These are phyloP conservation scores for Ips nitidus DNA, from an alignment of 1,140 invertebrate genomes.

Conservation along the genomic window DNA sequence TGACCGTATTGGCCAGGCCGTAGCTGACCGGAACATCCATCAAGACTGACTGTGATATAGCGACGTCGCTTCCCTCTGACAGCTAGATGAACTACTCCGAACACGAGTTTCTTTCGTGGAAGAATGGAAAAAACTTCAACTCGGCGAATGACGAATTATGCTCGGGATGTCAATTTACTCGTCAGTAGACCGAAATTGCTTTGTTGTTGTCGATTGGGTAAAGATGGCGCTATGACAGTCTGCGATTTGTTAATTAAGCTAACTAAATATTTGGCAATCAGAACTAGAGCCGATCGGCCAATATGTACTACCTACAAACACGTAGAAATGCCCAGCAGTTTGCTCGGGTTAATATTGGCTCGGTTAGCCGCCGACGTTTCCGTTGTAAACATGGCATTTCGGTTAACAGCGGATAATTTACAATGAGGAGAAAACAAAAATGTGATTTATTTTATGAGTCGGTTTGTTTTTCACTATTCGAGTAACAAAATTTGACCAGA, in stretches of 20 bases:
- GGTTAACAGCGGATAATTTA: neutral
- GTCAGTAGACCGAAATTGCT: neutral
- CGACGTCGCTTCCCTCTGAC: constrained; percentile 34
- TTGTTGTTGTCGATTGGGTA: neutral
- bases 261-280: neutral
- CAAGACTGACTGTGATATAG: constrained; percentile 38
- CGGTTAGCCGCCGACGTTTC: neutral
- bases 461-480: too few relatives aligned
- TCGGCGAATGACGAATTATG: constrained; percentile 32
- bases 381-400: neutral
- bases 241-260: neutral
- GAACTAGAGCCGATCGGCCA: neutral
- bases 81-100: constrained; percentile 37
- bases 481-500: too few relatives aligned
- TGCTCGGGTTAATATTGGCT: constrained; percentile 11
- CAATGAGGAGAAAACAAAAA: too few relatives aligned
- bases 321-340: constrained; percentile 7
- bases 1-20: constrained; percentile 9
- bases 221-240: neutral
- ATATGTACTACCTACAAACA: neutral
- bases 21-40: constrained; percentile 26
- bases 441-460: too few relatives aligned
- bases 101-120: constrained; percentile 23
- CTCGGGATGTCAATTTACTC: constrained; percentile 17
- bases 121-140: constrained; percentile 15